Evolutionary conservation across 2,888 invertebrate genomes (phyloP).

Genomic region (Iselma pallidipennis): DNA sequence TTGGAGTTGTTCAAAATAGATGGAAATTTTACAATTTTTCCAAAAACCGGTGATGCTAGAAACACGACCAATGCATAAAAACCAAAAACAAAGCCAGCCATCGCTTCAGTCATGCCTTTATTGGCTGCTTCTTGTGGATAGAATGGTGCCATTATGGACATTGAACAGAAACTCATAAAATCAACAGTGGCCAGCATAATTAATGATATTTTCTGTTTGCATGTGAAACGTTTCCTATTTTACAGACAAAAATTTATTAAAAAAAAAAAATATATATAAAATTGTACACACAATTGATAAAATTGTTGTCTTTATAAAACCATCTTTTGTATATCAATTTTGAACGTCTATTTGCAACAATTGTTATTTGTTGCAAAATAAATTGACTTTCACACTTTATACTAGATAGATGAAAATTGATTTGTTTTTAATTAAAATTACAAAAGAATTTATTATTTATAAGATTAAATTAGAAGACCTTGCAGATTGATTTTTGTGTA

Average conservation of each 20-base stretch:
- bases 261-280: neutral
- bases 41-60: conserved; percentile 72
- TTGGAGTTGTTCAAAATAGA: neutral
- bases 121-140: conserved; percentile 72
- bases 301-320: too few species aligned
- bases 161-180: conserved; percentile 74
- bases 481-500: neutral
- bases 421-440: neutral
- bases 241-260: neutral
- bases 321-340: conserved; percentile 5
- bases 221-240: conserved; percentile 54
- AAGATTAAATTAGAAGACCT: neutral
- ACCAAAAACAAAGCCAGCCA: conserved; percentile 75
- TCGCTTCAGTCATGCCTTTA: conserved; percentile 71
- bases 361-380: too few species aligned
- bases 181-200: conserved; percentile 68
- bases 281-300: neutral
- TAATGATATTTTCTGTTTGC: conserved; percentile 63
- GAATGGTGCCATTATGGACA: conserved; percentile 80
- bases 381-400: too few species aligned
- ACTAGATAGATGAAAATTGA: neutral
- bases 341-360: neutral
- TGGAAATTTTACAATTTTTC: conserved; percentile 65
- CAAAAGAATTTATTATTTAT: too few species aligned
- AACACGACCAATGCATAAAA: conserved; percentile 77